phyloP scores from a whole-genome alignment of 2,888 invertebrate genomes.

The Pristionchus entomophagus region DNA sequence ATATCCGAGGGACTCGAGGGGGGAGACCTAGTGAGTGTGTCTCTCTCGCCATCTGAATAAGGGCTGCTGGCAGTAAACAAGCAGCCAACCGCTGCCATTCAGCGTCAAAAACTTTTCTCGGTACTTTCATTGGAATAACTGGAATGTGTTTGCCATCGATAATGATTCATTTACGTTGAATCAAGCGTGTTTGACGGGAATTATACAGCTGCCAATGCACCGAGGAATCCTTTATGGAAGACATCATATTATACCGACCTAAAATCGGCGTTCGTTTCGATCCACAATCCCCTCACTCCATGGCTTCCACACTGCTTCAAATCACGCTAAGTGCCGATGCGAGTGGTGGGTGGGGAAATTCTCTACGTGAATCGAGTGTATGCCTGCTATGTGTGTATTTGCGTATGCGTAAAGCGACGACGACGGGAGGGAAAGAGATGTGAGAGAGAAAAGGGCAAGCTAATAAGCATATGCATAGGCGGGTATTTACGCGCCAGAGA shows the following conservation, averaged over 20 bases:
- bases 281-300: too few species aligned
- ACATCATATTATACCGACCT: too few species aligned
- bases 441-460: neutral
- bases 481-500: neutral
- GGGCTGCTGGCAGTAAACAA: neutral
- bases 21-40: neutral
- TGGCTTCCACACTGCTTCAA: neutral
- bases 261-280: too few species aligned
- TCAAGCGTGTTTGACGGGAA: too few species aligned
- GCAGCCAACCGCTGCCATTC: neutral
- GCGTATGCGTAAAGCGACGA: neutral
- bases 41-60: neutral
- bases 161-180: too few species aligned
- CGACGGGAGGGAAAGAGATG: neutral
- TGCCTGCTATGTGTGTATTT: neutral
- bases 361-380: neutral
- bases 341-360: neutral
- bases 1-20: neutral
- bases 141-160: too few species aligned
- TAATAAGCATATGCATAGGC: constrained; percentile 41
- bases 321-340: constrained; percentile 1
- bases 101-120: too few species aligned
- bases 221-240: too few species aligned
- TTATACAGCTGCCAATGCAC: too few species aligned
- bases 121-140: too few species aligned